phyloP scores from a whole-genome alignment of 2,888 invertebrate genomes.

The Biston stratarius region DNA sequence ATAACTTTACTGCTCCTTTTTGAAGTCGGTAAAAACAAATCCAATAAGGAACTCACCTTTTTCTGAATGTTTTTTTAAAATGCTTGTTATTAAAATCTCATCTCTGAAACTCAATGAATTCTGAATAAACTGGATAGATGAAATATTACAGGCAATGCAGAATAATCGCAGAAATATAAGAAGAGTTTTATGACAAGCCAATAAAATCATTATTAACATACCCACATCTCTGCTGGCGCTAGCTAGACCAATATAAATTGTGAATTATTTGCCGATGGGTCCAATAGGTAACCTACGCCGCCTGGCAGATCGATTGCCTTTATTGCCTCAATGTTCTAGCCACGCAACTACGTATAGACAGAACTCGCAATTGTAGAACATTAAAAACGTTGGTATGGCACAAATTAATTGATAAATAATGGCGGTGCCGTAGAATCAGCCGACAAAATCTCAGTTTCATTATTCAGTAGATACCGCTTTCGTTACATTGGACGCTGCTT shows the following conservation, averaged over 20 bases:
- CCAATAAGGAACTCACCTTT: too few relatives aligned
- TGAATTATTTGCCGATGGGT: conserved; percentile 45
- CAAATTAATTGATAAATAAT: conserved; percentile 77
- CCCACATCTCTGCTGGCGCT: conserved; percentile 31
- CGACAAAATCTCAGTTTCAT: conserved; percentile 63
- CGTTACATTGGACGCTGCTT: conserved; percentile 25
- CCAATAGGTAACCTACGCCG: conserved; percentile 19
- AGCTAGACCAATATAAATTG: conserved; percentile 22
- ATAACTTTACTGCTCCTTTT: too few relatives aligned
- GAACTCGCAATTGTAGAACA: conserved; percentile 46
- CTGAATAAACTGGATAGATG: too few relatives aligned
- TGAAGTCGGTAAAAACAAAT: too few relatives aligned
- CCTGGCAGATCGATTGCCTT: conserved; percentile 41
- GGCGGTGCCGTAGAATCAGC: conserved; percentile 43
- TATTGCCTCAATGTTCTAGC: conserved; percentile 37
- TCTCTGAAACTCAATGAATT: too few relatives aligned
- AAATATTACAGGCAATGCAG: too few relatives aligned
- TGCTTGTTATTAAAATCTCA: too few relatives aligned
- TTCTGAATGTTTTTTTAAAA: too few relatives aligned
- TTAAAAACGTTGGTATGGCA: conserved; percentile 62
- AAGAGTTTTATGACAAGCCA: too few relatives aligned
- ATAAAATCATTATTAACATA: not conserved
- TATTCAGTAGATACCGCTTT: conserved; percentile 52
- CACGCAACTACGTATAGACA: conserved; percentile 27
- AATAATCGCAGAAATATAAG: too few relatives aligned